Percentiles rank a stretch among this genome's conserved stretches.
phyloP scores from a whole-genome alignment of 2,113 vertebrate species.

The Arvicanthis niloticus region DNA sequence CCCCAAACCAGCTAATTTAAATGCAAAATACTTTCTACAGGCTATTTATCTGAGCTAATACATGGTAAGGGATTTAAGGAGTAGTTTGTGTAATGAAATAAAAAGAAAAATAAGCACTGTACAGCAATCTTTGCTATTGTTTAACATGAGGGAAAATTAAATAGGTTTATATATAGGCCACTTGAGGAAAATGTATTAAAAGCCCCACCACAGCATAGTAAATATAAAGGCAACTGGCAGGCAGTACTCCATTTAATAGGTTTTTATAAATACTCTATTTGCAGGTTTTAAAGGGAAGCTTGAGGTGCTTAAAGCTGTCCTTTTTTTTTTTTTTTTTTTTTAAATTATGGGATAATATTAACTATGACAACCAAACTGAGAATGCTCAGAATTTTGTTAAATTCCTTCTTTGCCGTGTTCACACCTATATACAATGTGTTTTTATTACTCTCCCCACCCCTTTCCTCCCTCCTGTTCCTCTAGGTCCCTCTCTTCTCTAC shows the following conservation, averaged over 20 bases:
- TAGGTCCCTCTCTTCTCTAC: not conserved
- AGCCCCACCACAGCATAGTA: conserved; percentile 84
- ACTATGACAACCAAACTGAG: conserved; percentile 86
- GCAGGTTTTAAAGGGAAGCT: conserved; percentile 75
- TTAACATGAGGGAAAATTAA: conserved; percentile 83
- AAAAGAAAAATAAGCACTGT: conserved; percentile 76
- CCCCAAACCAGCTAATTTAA: conserved; percentile 82
- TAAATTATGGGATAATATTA: conserved; percentile 88
- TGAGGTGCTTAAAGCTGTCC: conserved; percentile 68
- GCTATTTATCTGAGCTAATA: conserved; percentile 82
- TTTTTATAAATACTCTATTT: not conserved
- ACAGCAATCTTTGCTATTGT: conserved; percentile 90
- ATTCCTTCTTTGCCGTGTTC: not conserved
- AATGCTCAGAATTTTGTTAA: conserved; percentile 72
- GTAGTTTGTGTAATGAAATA: conserved; percentile 79
- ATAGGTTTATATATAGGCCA: conserved; percentile 83
- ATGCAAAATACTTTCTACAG: conserved; percentile 80
- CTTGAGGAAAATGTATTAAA: conserved; percentile 89
- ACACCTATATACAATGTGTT: not conserved
- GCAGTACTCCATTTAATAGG: not conserved
- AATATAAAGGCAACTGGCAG: conserved; percentile 69
- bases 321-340: conserved; percentile 19
- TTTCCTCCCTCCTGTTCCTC: not conserved
- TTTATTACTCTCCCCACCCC: too few relatives aligned
- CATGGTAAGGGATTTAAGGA: conserved; percentile 83